phyloP scores from a whole-genome alignment of 2,888 invertebrate species.

The Aspidiotus rigidus region DNA sequence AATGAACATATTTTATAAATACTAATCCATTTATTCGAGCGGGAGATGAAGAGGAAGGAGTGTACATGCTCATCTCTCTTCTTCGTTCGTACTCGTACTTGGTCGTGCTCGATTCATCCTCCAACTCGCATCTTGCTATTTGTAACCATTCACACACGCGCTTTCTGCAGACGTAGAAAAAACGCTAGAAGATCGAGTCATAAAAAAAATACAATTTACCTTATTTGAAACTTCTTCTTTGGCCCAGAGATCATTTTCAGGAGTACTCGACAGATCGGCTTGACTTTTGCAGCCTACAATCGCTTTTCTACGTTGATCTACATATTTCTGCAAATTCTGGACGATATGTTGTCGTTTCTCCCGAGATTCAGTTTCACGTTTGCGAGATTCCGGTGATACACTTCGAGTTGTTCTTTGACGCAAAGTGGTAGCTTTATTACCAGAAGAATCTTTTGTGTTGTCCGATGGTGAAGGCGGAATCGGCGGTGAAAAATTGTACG shows the following conservation, averaged over 20 bases:
- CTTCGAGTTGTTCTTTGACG: conserved; percentile 27
- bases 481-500: conserved; percentile 14
- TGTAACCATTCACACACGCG: too few relatives aligned
- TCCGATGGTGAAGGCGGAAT: conserved; percentile 6
- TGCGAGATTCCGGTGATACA: conserved; percentile 33
- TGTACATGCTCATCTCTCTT: too few relatives aligned
- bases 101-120: too few relatives aligned
- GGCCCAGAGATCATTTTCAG: conserved; percentile 25
- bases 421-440: conserved; percentile 3
- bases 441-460: background rate
- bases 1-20: too few relatives aligned
- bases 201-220: background rate
- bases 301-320: conserved; percentile 9
- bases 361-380: conserved; percentile 19
- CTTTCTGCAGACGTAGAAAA: too few relatives aligned
- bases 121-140: too few relatives aligned
- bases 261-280: conserved; percentile 22
- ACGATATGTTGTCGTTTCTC: conserved; percentile 23
- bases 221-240: conserved; percentile 13
- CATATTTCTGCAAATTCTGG: conserved; percentile 28
- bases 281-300: conserved; percentile 24
- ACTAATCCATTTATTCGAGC: too few relatives aligned
- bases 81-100: too few relatives aligned
- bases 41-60: too few relatives aligned
- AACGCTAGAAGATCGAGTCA: too few relatives aligned